phyloP scores from a whole-genome alignment of 1,140 invertebrate species.

The Papilio aristodemus region DNA sequence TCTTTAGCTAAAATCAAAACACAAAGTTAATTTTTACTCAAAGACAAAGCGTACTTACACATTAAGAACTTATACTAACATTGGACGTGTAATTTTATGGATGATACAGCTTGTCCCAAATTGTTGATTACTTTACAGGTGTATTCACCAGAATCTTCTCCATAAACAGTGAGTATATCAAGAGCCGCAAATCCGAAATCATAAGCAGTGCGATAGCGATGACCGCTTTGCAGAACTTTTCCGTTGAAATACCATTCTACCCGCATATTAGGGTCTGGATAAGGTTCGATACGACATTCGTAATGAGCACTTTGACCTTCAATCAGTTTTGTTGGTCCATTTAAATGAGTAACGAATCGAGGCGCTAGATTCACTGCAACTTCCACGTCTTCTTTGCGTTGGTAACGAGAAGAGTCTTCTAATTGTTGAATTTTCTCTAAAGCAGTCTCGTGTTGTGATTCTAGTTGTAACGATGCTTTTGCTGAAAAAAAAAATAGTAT shows the following conservation, averaged over 20 bases:
- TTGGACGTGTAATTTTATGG: constrained; percentile 90
- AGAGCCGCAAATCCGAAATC: constrained; percentile 98
- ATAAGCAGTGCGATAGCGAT: constrained; percentile 94
- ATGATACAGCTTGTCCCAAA: constrained; percentile 89
- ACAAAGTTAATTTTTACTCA: constrained; percentile 6
- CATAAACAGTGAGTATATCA: constrained; percentile 95
- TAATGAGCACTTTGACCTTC: constrained; percentile 97
- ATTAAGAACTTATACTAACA: constrained; percentile 81
- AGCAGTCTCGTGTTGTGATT: constrained; percentile 94
- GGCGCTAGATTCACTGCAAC: constrained; percentile 90
- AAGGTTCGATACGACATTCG: constrained; percentile 97
- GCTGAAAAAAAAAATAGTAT: constrained; percentile 75
- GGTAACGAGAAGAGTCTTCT: constrained; percentile 90
- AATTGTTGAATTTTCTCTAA: constrained; percentile 92
- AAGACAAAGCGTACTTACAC: neutral
- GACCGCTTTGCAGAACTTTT: constrained; percentile 93
- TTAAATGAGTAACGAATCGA: constrained; percentile 91
- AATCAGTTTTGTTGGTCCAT: constrained; percentile 88
- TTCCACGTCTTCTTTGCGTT: constrained; percentile 91
- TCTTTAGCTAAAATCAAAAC: constrained; percentile 85
- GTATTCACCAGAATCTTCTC: constrained; percentile 96
- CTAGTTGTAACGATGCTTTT: constrained; percentile 91
- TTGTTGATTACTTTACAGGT: constrained; percentile 94
- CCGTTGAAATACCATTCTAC: constrained; percentile 98
- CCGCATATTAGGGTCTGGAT: constrained; percentile 95